Evolutionary conservation across 1,140 invertebrate species (phyloP), one percentile per base, ranked within the genome.

Genomic region (Polypedilum pembai): DNA sequence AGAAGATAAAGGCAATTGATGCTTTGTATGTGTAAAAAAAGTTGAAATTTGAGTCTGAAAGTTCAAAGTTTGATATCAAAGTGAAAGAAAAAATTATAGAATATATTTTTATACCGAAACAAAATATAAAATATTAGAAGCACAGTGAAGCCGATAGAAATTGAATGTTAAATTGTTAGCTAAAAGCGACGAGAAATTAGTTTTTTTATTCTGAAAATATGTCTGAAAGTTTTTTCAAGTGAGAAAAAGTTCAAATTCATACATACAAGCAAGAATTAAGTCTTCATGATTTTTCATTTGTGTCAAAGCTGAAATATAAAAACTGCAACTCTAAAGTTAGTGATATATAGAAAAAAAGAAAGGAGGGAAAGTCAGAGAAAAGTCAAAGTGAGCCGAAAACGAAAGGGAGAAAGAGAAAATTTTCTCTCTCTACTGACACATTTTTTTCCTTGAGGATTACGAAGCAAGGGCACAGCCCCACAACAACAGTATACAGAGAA

Each of bases 1-100:
- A 56, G n/a, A 56, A 56, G 45, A 15, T 15, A 56, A 45, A 56
- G 45, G 45, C 45, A 56, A n/a, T 56, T 33, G 24, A 33, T 33
- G 24, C 24, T 33, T 33, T 33, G 24, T 33, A 33, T 33, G 24
- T 33, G 24, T 33, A 33, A 33, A 33, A n/a, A 33, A 33, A 56
- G 45, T 15, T 15, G n/a, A 56, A 56, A 18, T 69, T 69, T 69
- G 65, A 69, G 65, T 69, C 65, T 69, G 65, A 69, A 69, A 69
- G 65, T 69, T 69, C 65, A 69, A 69, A 69, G 65, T 69, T 69
- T 69, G 20, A 69, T 69, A 69, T 69, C 65, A 69, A 69, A 69
- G 18, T n/a, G 7, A 69, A 20, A 69, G 17, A 69, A 18, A 21
- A n/a, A n/a, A n/a, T n/a, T n/a, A 33, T 33, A 33, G 18, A 20